Conservation (phyloP, 2,888 invertebrate species). For the Amblyjoppa fuscipennis region DNA sequence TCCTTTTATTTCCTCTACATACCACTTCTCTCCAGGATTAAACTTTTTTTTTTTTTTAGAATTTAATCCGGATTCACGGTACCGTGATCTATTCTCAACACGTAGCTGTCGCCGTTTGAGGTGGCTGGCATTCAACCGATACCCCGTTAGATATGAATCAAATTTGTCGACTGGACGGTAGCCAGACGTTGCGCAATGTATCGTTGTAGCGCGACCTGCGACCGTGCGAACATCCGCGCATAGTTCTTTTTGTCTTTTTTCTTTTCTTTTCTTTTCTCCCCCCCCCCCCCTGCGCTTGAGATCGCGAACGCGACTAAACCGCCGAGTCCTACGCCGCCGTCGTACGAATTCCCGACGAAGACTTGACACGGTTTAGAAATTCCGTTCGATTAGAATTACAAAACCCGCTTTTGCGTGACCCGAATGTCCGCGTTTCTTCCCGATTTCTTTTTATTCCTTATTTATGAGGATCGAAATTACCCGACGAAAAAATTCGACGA, state of each 20-base stretch:
- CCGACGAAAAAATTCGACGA: not conserved
- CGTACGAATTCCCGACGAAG: conserved; percentile 19
- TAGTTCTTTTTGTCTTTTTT: conserved; percentile 9
- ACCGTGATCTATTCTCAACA: conserved; percentile 1
- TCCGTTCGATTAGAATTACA: conserved; percentile 78
- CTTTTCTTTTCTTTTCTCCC: not conserved
- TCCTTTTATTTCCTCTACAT: not conserved
- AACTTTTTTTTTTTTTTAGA: not conserved
- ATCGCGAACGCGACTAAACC: conserved; percentile 37
- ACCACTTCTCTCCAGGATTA: not conserved
- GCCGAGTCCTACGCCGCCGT: not conserved
- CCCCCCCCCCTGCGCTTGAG: not conserved
- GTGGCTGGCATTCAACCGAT: conserved; percentile 1
- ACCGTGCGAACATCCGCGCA: conserved; percentile 12
- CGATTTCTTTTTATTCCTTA: conserved; percentile 41
- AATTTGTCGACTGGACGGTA: conserved; percentile 47
- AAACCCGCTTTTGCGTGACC: conserved; percentile 76
- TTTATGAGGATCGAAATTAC: not conserved
- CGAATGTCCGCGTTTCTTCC: conserved; percentile 70
- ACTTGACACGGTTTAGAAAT: conserved; percentile 77
- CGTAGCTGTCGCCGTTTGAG: not conserved
- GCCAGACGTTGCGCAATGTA: conserved; percentile 64
- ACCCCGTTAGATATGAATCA: conserved; percentile 53
- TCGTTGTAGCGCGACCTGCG: conserved; percentile 59
- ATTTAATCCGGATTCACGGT: conserved; percentile 4